Percentiles rank a stretch among this genome's conserved stretches.
Conservation (phyloP, 1,140 invertebrate species). For the Drosophila teissieri region DNA sequence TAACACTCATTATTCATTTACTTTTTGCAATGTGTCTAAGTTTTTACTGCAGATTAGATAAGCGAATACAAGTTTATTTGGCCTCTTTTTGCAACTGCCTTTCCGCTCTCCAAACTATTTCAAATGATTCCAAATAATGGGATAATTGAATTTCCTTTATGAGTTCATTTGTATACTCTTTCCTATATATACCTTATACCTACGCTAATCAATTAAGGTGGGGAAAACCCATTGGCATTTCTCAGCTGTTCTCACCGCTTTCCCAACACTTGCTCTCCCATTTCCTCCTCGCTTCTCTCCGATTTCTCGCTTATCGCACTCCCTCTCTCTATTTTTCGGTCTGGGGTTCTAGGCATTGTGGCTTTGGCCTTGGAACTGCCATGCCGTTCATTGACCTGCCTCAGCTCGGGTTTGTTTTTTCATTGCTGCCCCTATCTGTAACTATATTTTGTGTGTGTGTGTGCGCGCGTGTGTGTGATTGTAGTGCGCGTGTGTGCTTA, state of each 20-base stretch:
- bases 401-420: conserved; percentile 58
- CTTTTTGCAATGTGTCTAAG: conserved; percentile 15
- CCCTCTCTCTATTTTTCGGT: conserved; percentile 11
- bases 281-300: conserved; percentile 7
- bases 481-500: conserved; percentile 51
- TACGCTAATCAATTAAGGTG: too few species aligned
- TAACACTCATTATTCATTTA: conserved; percentile 1
- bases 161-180: too few species aligned
- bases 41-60: conserved; percentile 34
- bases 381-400: conserved; percentile 77
- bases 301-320: conserved; percentile 19
- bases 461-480: conserved; percentile 24
- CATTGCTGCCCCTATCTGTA: conserved; percentile 59
- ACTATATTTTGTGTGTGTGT: conserved; percentile 11
- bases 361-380: conserved; percentile 80
- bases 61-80: conserved; percentile 24
- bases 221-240: background rate
- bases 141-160: too few species aligned
- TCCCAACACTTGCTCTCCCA: background rate
- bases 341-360: conserved; percentile 61
- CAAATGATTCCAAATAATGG: background rate
- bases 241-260: background rate
- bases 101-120: conserved; percentile 15
- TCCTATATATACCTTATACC: too few species aligned
- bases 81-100: conserved; percentile 1